phyloP scores from a whole-genome alignment of 2,888 invertebrate genomes.

The Calephelis perditalis region DNA sequence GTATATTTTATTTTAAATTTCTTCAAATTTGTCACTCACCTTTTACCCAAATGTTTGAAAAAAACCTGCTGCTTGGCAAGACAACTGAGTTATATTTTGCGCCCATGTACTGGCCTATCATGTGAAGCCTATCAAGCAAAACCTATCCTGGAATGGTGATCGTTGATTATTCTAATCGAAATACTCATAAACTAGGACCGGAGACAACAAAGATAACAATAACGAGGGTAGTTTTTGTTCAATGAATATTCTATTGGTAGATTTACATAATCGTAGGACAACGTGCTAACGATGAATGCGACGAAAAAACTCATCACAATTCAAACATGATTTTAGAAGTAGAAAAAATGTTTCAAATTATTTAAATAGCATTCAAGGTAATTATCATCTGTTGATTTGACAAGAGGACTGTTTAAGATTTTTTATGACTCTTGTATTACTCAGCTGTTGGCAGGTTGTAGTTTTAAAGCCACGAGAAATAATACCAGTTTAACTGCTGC shows the following conservation, averaged over 20 bases:
- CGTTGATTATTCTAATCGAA: constrained; percentile 3
- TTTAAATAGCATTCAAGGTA: constrained; percentile 6
- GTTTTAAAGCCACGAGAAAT: too few relatives aligned
- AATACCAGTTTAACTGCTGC: too few relatives aligned
- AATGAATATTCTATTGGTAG: constrained; percentile 56
- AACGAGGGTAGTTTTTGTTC: constrained; percentile 46
- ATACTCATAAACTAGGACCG: not conserved
- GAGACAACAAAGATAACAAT: constrained; percentile 13
- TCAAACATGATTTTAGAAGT: constrained; percentile 2
- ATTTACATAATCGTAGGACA: constrained; percentile 62
- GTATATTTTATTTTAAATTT: too few relatives aligned
- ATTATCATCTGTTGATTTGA: constrained; percentile 12
- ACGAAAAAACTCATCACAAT: constrained; percentile 43
- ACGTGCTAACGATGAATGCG: constrained; percentile 55
- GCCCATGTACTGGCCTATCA: too few relatives aligned
- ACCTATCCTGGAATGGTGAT: too few relatives aligned
- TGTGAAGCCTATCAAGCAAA: too few relatives aligned
- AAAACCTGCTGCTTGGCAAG: too few relatives aligned
- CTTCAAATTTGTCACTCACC: too few relatives aligned
- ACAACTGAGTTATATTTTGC: too few relatives aligned
- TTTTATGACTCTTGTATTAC: too few relatives aligned
- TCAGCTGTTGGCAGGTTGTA: too few relatives aligned
- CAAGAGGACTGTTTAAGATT: not conserved
- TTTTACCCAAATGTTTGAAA: too few relatives aligned
- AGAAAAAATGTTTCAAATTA: constrained; percentile 2